Evolutionary conservation across 2,888 invertebrate species (phyloP), one percentile per base, ranked within the genome.

Genomic region (Sthenelais limicola): DNA sequence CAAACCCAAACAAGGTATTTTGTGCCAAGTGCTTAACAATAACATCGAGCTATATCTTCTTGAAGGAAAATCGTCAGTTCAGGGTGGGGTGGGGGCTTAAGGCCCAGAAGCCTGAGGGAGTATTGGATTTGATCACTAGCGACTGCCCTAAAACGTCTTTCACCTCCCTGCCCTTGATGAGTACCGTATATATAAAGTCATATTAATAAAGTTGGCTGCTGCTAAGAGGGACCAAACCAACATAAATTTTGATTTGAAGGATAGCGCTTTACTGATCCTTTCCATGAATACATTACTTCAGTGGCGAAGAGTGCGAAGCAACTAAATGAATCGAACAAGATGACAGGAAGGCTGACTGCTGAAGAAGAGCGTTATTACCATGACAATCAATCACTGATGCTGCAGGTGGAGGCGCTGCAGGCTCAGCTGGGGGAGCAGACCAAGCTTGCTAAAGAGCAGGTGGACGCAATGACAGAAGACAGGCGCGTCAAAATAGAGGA

Each of bases 391-490:
- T 82, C 83, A 1, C 78, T 86, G 9, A 78, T 80, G 4, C 76
- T 85, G 21, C 85, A 87, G 77, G 68, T 58, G 52, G 68, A 72
- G 38, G 52, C 68, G 15, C 62, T 69, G 66, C 58, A 74, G 54
- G 68, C 86, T 5, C 88, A 88, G 78, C 79, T 88, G 43, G 84
- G 84, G 75, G 88, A 88, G 67, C 88, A 87, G 73, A 84, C 85
- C 0, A 84, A 84, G 72, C 77, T 87, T 43, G 82, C 85, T 32
- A 85, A 85, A 71, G 88, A 88, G 73, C 86, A 88, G 78, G 76
- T 84, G 5, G 85, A 86, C 47, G 87, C 86, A 4, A 73, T 88
- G 38, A 73, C 86, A 68, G 87, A 88, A 74, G 88, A 88, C 75
- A 77, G 87, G 3, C 75, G 84, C 9, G 84, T 88, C 3, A 85